phyloP scores from a whole-genome alignment of 2,113 vertebrate species.

The Podiceps cristatus region DNA sequence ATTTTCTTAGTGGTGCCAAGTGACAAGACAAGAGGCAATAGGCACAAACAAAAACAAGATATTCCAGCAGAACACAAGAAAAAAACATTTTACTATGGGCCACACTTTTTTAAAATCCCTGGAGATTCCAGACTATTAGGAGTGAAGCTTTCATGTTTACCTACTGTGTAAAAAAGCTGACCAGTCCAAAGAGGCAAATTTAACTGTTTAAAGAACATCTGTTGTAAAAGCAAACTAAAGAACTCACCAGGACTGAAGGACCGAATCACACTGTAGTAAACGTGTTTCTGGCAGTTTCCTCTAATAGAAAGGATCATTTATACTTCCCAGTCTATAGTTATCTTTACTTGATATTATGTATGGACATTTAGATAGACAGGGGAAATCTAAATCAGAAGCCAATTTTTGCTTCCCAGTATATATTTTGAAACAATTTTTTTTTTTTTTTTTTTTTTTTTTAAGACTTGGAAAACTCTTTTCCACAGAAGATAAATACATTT shows the following conservation, averaged over 20 bases:
- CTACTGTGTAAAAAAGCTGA: not conserved
- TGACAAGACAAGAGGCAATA: not conserved
- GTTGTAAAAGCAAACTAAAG: not conserved
- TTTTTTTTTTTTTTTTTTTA: not conserved
- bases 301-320: not conserved
- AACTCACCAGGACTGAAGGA: not conserved
- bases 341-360: not conserved
- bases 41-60: not conserved
- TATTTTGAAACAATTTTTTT: not conserved
- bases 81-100: not conserved
- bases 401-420: not conserved
- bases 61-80: not conserved
- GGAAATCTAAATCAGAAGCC: not conserved
- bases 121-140: not conserved
- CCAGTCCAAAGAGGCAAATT: not conserved
- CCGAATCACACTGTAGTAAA: not conserved
- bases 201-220: not conserved
- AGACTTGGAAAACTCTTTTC: not conserved
- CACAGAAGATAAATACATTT: not conserved
- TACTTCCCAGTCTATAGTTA: not conserved
- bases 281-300: not conserved
- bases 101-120: not conserved
- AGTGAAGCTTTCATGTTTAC: not conserved
- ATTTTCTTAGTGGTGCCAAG: not conserved
- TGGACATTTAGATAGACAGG: not conserved